Percentiles rank a stretch among this genome's conserved stretches.
These are phyloP conservation scores for Phaonia tiefii DNA, from an alignment of 2,888 invertebrate species.

Conservation along the genomic window DNA sequence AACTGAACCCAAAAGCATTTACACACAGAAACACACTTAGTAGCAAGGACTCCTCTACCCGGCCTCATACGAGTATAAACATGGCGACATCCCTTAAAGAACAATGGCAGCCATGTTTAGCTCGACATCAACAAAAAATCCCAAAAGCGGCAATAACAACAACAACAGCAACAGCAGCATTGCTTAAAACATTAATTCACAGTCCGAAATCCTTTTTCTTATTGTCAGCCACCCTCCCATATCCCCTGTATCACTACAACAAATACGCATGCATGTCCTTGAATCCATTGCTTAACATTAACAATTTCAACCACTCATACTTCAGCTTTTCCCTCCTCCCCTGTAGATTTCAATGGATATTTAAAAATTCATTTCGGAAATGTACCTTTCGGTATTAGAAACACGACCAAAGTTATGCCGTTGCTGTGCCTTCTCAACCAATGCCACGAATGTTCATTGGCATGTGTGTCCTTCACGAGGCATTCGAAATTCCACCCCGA, in stretches of 20 bases:
- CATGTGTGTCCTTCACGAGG: not conserved
- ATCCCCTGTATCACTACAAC: not conserved
- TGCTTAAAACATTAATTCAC: constrained; percentile 30
- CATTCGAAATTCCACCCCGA: constrained; percentile 20
- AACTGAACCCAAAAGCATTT: constrained; percentile 70
- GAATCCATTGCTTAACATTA: no score
- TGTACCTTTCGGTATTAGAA: constrained; percentile 5
- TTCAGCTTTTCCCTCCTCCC: not conserved
- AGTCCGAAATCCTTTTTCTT: constrained; percentile 57
- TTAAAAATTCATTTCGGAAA: constrained; percentile 33
- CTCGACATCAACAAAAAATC: constrained; percentile 27
- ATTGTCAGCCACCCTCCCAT: constrained; percentile 28
- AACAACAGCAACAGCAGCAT: constrained; percentile 37
- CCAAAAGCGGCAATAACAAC: constrained; percentile 53
- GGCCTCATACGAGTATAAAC: not conserved
- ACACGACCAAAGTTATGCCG: not conserved
- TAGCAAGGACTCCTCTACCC: not conserved
- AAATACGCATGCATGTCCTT: no score
- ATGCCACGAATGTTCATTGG: constrained; percentile 25
- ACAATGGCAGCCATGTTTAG: constrained; percentile 69
- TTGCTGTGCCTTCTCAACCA: constrained; percentile 3
- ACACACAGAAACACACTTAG: constrained; percentile 53
- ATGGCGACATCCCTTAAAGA: constrained; percentile 32
- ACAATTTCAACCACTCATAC: not conserved
- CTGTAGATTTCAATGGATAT: constrained; percentile 30